Conservation (phyloP, 2,797 vertebrate genomes). For the Pseudochaenichthys georgianus region DNA sequence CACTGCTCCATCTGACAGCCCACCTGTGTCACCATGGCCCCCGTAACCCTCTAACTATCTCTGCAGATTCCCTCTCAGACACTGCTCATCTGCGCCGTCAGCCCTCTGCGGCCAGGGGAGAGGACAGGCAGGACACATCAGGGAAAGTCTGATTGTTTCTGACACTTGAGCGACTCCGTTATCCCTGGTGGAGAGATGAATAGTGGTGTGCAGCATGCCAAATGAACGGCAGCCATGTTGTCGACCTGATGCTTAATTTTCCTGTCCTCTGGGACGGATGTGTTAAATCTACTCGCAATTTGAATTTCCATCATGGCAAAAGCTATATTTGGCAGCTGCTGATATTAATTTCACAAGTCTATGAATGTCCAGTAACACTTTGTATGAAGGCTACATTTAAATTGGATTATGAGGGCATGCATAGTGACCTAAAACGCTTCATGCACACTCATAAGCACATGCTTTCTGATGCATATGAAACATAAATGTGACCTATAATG, state of each 20-base stretch:
- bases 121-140: constrained; percentile 72
- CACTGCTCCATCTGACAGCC: constrained; percentile 72
- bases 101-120: constrained; percentile 62
- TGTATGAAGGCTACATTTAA: too few relatives aligned
- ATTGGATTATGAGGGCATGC: too few relatives aligned
- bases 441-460: too few relatives aligned
- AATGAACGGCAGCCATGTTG: constrained; percentile 52
- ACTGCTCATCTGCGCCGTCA: constrained; percentile 64
- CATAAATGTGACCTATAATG: too few relatives aligned
- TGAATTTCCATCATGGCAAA: neutral
- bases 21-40: constrained; percentile 74
- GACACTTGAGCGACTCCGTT: constrained; percentile 77
- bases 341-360: neutral
- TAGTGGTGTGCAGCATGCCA: constrained; percentile 49
- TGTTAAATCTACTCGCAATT: constrained; percentile 34
- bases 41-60: constrained; percentile 70
- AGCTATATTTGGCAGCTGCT: neutral
- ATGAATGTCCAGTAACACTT: neutral
- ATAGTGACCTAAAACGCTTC: too few relatives aligned
- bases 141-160: constrained; percentile 79
- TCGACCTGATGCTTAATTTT: constrained; percentile 56
- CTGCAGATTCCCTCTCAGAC: constrained; percentile 62
- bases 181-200: constrained; percentile 58
- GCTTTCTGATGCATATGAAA: too few relatives aligned
- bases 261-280: constrained; percentile 33